phyloP scores from a whole-genome alignment of 2,113 vertebrate species.

The Hiodon tergisus region DNA sequence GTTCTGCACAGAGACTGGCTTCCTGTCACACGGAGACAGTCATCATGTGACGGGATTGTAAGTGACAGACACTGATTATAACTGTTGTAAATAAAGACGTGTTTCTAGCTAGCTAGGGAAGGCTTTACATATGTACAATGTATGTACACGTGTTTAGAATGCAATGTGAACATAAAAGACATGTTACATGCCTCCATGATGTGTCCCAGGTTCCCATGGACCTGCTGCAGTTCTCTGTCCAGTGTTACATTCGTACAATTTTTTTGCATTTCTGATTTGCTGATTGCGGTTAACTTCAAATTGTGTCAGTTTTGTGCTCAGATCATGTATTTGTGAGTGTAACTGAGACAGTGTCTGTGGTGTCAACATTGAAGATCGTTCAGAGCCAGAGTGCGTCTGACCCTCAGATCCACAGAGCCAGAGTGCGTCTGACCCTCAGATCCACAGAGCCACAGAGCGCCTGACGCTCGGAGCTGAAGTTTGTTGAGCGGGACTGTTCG shows the following conservation, averaged over 20 bases:
- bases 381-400: too few relatives aligned
- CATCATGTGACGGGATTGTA: conserved; percentile 58
- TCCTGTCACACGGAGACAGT: conserved; percentile 66
- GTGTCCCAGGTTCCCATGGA: conserved; percentile 83
- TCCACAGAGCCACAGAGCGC: too few relatives aligned
- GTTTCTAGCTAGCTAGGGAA: conserved; percentile 23
- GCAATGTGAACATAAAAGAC: conserved; percentile 22
- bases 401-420: too few relatives aligned
- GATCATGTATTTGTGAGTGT: conserved; percentile 50
- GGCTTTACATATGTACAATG: conserved; percentile 26
- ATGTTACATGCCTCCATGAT: conserved; percentile 30
- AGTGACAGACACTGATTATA: background rate
- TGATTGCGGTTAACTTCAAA: conserved; percentile 68
- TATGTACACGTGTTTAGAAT: conserved; percentile 28
- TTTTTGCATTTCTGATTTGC: conserved; percentile 13
- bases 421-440: too few relatives aligned
- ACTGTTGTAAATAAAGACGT: conserved; percentile 49
- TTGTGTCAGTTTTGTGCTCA: conserved; percentile 68
- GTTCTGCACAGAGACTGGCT: conserved; percentile 16
- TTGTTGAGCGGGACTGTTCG: background rate
- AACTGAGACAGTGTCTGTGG: too few relatives aligned
- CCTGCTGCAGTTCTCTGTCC: conserved; percentile 57
- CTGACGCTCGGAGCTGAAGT: background rate
- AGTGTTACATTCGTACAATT: conserved; percentile 20
- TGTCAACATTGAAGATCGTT: too few relatives aligned